These are phyloP conservation scores for Lasioglossum morio DNA, from an alignment of 2,888 invertebrate genomes.

Conservation along the genomic window DNA sequence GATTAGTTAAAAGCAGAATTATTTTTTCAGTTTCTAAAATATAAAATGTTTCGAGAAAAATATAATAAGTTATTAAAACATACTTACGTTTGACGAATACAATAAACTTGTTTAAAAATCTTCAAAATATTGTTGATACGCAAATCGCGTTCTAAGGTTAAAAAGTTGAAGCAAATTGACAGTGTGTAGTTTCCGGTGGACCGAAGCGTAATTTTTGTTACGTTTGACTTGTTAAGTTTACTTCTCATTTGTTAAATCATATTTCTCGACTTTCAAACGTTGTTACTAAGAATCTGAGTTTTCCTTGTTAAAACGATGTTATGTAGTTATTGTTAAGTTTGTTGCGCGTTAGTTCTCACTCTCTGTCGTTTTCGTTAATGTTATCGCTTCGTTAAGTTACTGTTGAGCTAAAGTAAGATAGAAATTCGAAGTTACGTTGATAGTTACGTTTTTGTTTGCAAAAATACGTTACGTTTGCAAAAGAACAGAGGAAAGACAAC, in stretches of 20 bases:
- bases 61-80: too few relatives aligned
- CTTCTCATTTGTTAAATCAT: slow-evolving; percentile 20
- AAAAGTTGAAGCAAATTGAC: neutral
- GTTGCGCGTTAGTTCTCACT: slow-evolving; percentile 19
- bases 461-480: neutral
- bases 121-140: too few relatives aligned
- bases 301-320: slow-evolving; percentile 32
- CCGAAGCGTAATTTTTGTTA: slow-evolving; percentile 9
- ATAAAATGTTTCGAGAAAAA: too few relatives aligned
- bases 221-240: slow-evolving; percentile 43
- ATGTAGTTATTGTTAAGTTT: slow-evolving; percentile 43
- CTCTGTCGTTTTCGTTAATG: slow-evolving; percentile 50
- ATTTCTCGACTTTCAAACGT: slow-evolving; percentile 18
- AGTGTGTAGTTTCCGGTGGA: neutral
- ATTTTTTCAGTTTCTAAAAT: too few relatives aligned
- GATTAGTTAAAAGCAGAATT: too few relatives aligned
- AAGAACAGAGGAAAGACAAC: neutral
- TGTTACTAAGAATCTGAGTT: slow-evolving; percentile 26
- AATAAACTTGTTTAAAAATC: too few relatives aligned
- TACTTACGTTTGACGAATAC: neutral
- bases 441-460: neutral
- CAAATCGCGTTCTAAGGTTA: too few relatives aligned
- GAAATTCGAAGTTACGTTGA: neutral
- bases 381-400: slow-evolving; percentile 45
- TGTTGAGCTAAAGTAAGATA: neutral